Conservation (phyloP, 2,797 vertebrate species). For the Apogon talboti region DNA sequence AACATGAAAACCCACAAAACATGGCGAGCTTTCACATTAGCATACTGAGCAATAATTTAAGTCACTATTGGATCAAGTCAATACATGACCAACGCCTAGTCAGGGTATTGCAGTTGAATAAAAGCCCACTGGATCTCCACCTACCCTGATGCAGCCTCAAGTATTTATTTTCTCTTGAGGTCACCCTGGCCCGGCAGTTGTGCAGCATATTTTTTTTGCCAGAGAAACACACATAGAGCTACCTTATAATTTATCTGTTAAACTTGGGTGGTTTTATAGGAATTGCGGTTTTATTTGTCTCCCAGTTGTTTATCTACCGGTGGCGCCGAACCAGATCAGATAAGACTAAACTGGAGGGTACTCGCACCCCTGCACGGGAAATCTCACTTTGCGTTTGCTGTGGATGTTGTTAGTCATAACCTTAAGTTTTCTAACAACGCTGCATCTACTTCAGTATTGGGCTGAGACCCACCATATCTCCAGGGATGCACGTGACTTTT, state of each 20-base stretch:
- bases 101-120: conserved; percentile 41
- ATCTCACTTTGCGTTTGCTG: conserved; percentile 23
- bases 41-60: conserved; percentile 68
- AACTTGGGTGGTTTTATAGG: conserved; percentile 56
- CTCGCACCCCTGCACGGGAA: conserved; percentile 33
- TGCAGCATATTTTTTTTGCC: conserved; percentile 30
- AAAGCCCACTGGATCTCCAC: conserved; percentile 38
- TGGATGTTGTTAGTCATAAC: conserved; percentile 40
- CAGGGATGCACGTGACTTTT: conserved; percentile 54
- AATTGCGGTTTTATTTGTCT: conserved; percentile 67
- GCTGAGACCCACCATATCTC: conserved; percentile 51
- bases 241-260: conserved; percentile 60
- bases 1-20: conserved; percentile 68
- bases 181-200: conserved; percentile 41
- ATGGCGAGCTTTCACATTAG: conserved; percentile 66
- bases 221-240: conserved; percentile 40
- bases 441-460: conserved; percentile 58
- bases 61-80: conserved; percentile 54
- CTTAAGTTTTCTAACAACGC: conserved; percentile 48
- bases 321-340: conserved; percentile 69
- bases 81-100: conserved; percentile 41
- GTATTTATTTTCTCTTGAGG: conserved; percentile 70
- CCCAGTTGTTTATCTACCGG: conserved; percentile 68
- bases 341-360: conserved; percentile 55
- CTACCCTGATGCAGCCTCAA: conserved; percentile 34